Evolutionary conservation across 2,797 vertebrate genomes (phyloP), one percentile per base, ranked within the genome.

Genomic region (Catamblyrhynchus diadema): DNA sequence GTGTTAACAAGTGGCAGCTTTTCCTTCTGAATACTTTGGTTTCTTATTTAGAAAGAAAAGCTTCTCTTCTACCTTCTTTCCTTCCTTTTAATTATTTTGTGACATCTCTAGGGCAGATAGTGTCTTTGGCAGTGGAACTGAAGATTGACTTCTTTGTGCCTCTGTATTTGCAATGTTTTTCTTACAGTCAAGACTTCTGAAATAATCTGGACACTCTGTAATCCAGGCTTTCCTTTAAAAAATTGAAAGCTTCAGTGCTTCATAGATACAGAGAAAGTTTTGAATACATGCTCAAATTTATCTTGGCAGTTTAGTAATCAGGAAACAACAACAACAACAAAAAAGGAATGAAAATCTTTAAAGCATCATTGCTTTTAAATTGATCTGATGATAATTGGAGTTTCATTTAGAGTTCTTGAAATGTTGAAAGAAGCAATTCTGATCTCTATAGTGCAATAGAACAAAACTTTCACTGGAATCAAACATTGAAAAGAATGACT

Each of bases 371-470:
- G 72, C 30, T 72, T 95, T 81, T 48, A 75, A 90, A 90, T 75
- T 72, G 50, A 79, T 78, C 28, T 94, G 69, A 91, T 86, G 65
- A 90, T 88, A 94, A 94, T 7, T 87, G 33, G 39, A 94, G 41
- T 32, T 87, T 93, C 33, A 82, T 90, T 92, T 89, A 67, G 60
- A 89, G 48, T 75, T 85, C 89, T 93, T 89, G 44, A 89, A 84
- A 82, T 66, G 32, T 60, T 89, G 57, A 95, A 92, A 82, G 70
- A 75, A 44, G 44, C 7, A 89, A 32, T 87, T 89, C 62, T 67
- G 44, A 50, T 80, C 48, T 80, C 53, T 57, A 42, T 17, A 53
- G 16, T 16, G 41, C 12, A 84, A 62, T 23, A n/a, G n/a, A 45
- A 91, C 6, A 86, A 91, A 74, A 73, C 33, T 22, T 91, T 85